Conservation (phyloP, 2,797 vertebrate species). For the Manis pentadactyla region DNA sequence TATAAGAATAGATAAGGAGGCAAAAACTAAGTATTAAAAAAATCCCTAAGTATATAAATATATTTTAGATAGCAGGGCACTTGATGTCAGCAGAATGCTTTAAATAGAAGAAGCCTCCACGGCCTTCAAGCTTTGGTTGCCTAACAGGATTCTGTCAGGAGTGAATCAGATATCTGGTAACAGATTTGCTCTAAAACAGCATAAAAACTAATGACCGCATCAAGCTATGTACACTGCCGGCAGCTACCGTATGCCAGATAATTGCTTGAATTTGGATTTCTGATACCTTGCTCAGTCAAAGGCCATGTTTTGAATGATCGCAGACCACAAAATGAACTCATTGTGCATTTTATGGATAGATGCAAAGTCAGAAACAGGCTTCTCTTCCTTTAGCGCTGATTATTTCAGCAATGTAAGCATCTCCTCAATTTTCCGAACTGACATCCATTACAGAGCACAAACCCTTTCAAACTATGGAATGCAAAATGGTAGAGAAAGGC, state of each 20-base stretch:
- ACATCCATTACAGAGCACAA: background rate
- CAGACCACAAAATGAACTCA: constrained; percentile 76
- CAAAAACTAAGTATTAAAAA: background rate
- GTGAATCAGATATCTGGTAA: constrained; percentile 86
- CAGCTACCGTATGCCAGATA: constrained; percentile 82
- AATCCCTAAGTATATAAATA: background rate
- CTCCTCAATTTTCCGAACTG: background rate
- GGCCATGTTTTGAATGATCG: constrained; percentile 66
- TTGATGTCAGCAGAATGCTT: constrained; percentile 76
- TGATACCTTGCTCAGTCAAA: constrained; percentile 79
- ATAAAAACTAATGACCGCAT: constrained; percentile 87
- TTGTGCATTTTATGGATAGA: constrained; percentile 72
- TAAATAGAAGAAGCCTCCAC: constrained; percentile 76
- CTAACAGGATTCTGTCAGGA: constrained; percentile 84
- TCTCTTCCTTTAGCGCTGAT: constrained; percentile 62
- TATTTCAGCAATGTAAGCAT: constrained; percentile 3
- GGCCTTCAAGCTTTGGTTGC: constrained; percentile 81
- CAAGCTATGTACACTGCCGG: constrained; percentile 80
- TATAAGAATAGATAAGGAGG: background rate
- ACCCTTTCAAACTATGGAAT: background rate
- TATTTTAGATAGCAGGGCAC: constrained; percentile 61
- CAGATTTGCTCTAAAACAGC: constrained; percentile 86
- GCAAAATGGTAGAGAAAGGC: background rate
- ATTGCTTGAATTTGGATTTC: constrained; percentile 85
- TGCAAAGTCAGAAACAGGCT: constrained; percentile 56